These are phyloP conservation scores for Drosophila subsilvestris DNA, from an alignment of 2,888 invertebrate genomes.

Conservation along the genomic window DNA sequence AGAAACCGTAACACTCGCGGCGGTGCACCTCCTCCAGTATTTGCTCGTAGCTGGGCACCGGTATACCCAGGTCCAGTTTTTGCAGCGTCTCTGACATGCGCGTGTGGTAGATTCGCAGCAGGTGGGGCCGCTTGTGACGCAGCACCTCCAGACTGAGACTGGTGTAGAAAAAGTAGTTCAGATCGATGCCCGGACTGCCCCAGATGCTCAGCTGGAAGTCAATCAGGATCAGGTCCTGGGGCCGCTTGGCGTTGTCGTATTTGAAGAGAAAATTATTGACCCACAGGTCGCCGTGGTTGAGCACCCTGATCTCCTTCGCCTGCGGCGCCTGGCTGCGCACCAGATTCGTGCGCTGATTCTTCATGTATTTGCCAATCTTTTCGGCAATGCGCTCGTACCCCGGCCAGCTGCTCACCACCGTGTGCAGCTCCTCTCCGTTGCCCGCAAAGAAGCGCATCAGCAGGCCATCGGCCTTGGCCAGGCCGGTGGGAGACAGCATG, in stretches of 20 bases:
- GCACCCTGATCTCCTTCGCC: conserved; percentile 79
- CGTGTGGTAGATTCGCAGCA: conserved; percentile 75
- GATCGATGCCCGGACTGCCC: conserved; percentile 82
- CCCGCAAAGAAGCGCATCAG: conserved; percentile 63
- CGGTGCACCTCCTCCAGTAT: conserved; percentile 69
- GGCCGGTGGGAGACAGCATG: conserved; percentile 61
- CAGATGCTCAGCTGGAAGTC: conserved; percentile 82
- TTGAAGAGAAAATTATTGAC: conserved; percentile 85
- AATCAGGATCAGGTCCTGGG: conserved; percentile 71
- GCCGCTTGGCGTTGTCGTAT: conserved; percentile 65
- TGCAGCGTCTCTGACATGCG: conserved; percentile 65
- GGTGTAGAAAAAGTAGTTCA: conserved; percentile 83
- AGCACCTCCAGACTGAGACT: conserved; percentile 76
- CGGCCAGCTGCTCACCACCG: conserved; percentile 82
- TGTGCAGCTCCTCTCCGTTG: conserved; percentile 65
- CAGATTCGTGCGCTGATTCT: conserved; percentile 61
- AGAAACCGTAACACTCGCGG: conserved; percentile 77
- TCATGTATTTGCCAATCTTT: conserved; percentile 73
- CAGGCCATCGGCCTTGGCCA: conserved; percentile 60
- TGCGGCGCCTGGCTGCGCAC: conserved; percentile 63
- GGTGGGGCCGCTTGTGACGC: conserved; percentile 64
- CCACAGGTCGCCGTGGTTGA: conserved; percentile 86
- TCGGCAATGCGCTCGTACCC: conserved; percentile 83
- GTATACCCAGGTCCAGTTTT: conserved; percentile 47
- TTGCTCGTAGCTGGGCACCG: conserved; percentile 72